These are phyloP conservation scores for Todiramphus saurophagus DNA, from an alignment of 2,113 vertebrate genomes.

Conservation along the genomic window DNA sequence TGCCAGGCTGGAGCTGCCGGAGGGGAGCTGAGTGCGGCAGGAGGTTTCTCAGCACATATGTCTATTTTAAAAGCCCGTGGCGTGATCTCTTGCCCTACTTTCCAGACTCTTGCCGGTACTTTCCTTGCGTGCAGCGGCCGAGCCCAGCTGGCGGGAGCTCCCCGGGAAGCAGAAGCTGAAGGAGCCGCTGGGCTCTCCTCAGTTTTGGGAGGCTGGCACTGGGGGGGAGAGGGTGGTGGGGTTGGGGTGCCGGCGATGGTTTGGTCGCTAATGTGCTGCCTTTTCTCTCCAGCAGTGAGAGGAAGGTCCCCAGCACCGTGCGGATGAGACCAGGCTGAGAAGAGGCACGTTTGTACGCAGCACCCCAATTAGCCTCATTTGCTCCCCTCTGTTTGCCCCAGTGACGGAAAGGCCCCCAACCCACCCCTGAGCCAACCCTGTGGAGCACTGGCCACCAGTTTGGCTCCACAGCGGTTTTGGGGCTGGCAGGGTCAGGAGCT, in stretches of 20 bases:
- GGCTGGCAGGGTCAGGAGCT: background rate
- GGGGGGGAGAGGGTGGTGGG: background rate
- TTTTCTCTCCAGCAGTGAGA: background rate
- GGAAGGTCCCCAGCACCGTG: background rate
- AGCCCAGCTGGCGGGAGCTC: background rate
- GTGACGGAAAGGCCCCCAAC: background rate
- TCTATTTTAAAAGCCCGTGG: conserved; percentile 47
- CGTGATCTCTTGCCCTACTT: conserved; percentile 60
- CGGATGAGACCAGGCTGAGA: background rate
- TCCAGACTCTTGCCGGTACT: conserved; percentile 42
- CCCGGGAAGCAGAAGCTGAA: background rate
- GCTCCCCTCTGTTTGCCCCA: background rate
- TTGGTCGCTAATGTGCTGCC: background rate
- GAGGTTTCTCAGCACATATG: conserved; percentile 27
- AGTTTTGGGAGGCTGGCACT: background rate
- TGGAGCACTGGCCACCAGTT: rapidly evolving
- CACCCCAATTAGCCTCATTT: background rate
- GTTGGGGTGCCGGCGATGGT: background rate
- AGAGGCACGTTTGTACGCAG: background rate
- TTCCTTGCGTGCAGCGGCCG: background rate
- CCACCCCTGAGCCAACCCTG: background rate
- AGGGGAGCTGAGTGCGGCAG: conserved; percentile 8
- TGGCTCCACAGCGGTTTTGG: background rate
- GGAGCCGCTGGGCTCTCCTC: background rate
- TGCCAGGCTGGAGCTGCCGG: conserved; percentile 18